These are phyloP conservation scores for Cylindroiulus punctatus DNA, from an alignment of 2,888 invertebrate species.

Conservation along the genomic window DNA sequence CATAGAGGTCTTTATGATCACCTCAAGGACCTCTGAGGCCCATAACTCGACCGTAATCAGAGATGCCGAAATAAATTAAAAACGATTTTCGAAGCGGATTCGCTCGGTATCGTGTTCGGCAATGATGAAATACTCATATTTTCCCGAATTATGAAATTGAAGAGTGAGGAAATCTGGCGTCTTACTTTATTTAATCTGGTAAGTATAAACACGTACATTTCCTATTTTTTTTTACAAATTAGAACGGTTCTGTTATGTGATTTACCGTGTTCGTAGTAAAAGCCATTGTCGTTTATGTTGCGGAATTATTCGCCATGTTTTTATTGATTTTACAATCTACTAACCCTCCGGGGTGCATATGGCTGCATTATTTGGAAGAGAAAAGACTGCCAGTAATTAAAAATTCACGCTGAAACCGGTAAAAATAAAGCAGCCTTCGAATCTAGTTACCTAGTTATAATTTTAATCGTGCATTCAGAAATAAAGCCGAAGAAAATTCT, in stretches of 20 bases:
- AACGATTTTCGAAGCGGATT: background rate
- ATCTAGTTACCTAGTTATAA: no score
- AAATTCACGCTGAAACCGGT: no score
- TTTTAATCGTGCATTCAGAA: no score
- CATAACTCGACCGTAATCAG: background rate
- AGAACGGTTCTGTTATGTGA: background rate
- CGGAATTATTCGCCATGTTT: conserved; percentile 5
- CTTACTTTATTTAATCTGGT: background rate
- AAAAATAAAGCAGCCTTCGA: no score
- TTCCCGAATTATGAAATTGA: background rate
- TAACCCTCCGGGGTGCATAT: background rate
- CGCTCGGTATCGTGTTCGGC: background rate
- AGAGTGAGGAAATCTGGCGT: background rate
- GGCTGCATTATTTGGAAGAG: background rate
- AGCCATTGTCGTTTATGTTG: background rate
- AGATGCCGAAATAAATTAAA: background rate
- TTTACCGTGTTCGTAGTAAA: background rate
- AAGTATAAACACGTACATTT: background rate
- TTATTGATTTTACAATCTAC: conserved; percentile 17
- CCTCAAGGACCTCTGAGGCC: background rate
- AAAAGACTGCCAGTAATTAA: background rate
- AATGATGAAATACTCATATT: background rate
- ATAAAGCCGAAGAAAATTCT: no score
- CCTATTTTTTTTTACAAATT: background rate
- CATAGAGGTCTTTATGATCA: no score